Evolutionary conservation across 64 coral and sea anemone genomes (phyloP).

Genomic region (Platygyra sinensis): DNA sequence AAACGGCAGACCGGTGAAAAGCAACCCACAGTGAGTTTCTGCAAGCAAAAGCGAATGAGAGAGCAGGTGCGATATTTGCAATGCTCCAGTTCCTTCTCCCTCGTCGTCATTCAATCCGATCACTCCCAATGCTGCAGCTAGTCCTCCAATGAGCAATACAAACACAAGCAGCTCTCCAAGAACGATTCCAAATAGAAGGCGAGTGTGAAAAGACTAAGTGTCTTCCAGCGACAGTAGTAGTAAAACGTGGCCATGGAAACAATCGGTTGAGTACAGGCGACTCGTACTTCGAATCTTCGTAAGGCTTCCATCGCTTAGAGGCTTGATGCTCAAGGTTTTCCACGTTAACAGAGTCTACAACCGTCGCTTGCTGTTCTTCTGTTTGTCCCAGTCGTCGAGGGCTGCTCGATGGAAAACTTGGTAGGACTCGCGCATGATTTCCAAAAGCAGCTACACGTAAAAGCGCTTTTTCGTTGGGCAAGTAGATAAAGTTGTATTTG

Average conservation of each 20-base stretch:
- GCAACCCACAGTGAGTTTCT: slow-evolving; percentile 74
- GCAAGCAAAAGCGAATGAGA: slow-evolving; percentile 68
- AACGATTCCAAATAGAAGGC: slow-evolving; percentile 74
- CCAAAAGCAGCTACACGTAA: too few relatives aligned
- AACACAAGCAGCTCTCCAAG: slow-evolving; percentile 75
- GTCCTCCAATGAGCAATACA: slow-evolving; percentile 60
- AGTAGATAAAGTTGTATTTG: too few relatives aligned
- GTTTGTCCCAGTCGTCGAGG: not conserved
- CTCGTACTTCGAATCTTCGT: slow-evolving; percentile 74
- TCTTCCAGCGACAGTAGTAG: slow-evolving; percentile 72
- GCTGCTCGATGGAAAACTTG: not conserved
- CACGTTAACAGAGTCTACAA: not conserved
- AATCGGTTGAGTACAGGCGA: slow-evolving; percentile 72
- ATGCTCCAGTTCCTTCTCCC: slow-evolving; percentile 46
- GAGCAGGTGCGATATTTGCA: slow-evolving; percentile 52
- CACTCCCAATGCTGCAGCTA: slow-evolving; percentile 38
- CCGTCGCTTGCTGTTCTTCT: not conserved
- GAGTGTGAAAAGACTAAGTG: slow-evolving; percentile 65
- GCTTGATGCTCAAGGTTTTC: not conserved
- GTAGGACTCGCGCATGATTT: not conserved
- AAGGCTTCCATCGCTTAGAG: slow-evolving; percentile 47
- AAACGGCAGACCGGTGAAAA: slow-evolving; percentile 70
- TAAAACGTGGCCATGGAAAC: slow-evolving; percentile 57
- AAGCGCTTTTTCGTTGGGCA: too few relatives aligned
- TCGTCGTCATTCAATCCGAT: slow-evolving; percentile 17